Percentiles rank a stretch among this genome's conserved stretches.
These are phyloP conservation scores for Knipowitschia caucasica DNA, from an alignment of 2,797 vertebrate genomes.

Conservation along the genomic window DNA sequence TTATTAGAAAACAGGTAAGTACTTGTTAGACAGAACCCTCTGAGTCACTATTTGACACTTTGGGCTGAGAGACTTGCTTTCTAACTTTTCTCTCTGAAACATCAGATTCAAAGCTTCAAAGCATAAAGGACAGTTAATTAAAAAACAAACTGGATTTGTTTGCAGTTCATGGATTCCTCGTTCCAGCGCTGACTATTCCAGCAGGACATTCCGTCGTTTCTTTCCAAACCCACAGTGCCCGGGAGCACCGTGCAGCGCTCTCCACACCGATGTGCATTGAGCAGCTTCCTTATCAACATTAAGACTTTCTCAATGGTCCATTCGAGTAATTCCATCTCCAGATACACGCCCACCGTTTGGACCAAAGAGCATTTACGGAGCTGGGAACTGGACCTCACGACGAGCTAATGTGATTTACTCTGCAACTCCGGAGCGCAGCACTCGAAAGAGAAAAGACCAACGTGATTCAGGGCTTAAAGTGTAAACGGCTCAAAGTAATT, in stretches of 20 bases:
- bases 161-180: no score
- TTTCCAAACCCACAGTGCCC: background rate
- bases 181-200: no score
- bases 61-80: no score
- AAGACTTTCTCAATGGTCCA: constrained; percentile 14
- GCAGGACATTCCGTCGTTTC: no score
- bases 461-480: background rate
- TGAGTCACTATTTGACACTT: no score
- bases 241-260: background rate
- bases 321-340: constrained; percentile 26
- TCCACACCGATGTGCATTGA: background rate
- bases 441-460: background rate
- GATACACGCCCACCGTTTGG: constrained; percentile 9
- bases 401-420: constrained; percentile 10
- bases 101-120: no score
- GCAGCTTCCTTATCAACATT: constrained; percentile 1
- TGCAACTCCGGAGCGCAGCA: constrained; percentile 3
- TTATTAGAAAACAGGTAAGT: no score
- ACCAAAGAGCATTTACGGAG: constrained; percentile 14
- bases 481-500: background rate
- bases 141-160: no score
- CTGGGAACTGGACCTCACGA: constrained; percentile 8
- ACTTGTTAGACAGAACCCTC: no score
- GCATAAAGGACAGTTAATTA: no score
- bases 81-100: no score